Conservation (phyloP, 2,797 vertebrate genomes). For the Sciurus vulgaris region DNA sequence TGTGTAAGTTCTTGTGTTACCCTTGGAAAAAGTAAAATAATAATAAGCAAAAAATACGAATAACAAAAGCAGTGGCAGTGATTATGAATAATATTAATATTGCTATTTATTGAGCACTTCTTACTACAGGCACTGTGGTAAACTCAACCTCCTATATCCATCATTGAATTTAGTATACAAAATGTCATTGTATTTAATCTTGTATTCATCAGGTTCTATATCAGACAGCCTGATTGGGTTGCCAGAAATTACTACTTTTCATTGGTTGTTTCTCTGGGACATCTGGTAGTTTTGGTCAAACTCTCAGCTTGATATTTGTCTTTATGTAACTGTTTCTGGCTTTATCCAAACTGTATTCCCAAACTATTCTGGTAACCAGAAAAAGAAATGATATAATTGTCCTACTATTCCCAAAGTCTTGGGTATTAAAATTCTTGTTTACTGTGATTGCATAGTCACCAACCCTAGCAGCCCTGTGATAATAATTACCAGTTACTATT, state of each 20-base stretch:
- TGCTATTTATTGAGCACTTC: not conserved
- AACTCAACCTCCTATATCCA: not conserved
- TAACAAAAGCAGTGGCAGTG: not conserved
- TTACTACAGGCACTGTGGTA: not conserved
- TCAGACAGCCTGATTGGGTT: not conserved
- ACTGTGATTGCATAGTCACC: not conserved
- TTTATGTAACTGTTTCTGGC: not conserved
- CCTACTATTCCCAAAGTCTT: not conserved
- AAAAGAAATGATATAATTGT: not conserved
- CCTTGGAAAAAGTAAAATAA: not conserved
- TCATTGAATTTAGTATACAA: not conserved
- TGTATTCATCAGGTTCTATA: not conserved
- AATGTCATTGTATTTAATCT: not conserved
- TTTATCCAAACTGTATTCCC: not conserved
- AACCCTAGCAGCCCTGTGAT: not conserved
- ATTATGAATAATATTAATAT: not conserved
- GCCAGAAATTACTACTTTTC: not conserved
- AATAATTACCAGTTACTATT: not conserved
- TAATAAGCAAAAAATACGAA: not conserved
- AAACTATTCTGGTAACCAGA: not conserved
- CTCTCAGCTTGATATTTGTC: not conserved
- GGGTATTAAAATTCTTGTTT: not conserved
- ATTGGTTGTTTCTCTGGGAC: not conserved
- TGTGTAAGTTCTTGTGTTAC: not conserved
- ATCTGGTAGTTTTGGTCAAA: not conserved